phyloP scores from a whole-genome alignment of 2,797 vertebrate species.

The Hydrolagus colliei region DNA sequence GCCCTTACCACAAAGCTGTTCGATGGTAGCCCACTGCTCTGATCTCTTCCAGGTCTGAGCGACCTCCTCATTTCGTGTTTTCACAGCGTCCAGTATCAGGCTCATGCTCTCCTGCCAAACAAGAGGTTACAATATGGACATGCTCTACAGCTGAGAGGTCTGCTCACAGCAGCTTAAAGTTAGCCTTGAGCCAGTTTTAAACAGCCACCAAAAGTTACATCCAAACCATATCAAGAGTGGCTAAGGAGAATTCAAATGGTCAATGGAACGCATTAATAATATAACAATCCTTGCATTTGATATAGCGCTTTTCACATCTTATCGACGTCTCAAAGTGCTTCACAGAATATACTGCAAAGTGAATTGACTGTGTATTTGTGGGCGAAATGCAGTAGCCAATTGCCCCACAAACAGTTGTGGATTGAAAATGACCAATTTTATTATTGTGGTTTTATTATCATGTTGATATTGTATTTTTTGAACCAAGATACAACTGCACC shows the following conservation, averaged over 20 bases:
- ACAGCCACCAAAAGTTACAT: neutral
- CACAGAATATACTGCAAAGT: no score
- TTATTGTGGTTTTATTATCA: no score
- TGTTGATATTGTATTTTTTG: neutral
- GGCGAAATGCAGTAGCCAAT: no score
- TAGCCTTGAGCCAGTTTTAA: neutral
- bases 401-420: no score
- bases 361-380: no score
- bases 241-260: neutral
- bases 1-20: conserved; percentile 87
- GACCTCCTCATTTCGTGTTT: conserved; percentile 86
- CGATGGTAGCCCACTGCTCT: conserved; percentile 96
- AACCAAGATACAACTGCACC: neutral
- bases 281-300: no score
- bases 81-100: conserved; percentile 85
- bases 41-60: conserved; percentile 97
- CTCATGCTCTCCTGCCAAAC: conserved; percentile 84
- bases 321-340: no score
- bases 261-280: neutral
- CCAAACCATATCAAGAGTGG: no score
- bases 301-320: no score
- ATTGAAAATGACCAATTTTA: no score
- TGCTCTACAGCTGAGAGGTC: neutral
- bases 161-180: neutral
- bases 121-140: neutral